phyloP scores from a whole-genome alignment of 2,888 invertebrate species.

The Glyphotaelius pellucidus region DNA sequence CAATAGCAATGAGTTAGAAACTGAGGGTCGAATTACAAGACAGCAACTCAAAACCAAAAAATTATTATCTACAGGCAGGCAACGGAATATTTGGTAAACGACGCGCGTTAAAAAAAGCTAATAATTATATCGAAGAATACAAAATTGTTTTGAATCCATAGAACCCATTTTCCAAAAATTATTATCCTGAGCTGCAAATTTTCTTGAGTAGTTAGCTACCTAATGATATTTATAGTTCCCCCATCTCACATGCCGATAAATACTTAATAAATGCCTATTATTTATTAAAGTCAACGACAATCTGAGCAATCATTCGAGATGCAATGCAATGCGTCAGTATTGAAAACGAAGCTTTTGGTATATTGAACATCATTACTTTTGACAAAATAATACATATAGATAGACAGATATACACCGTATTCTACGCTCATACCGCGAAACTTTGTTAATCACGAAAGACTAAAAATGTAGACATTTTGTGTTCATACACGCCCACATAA shows the following conservation, averaged over 20 bases:
- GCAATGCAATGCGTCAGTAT: neutral
- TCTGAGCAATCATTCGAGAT: neutral
- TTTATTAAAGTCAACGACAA: neutral
- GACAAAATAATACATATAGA: too few species aligned
- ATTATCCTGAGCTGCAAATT: too few species aligned
- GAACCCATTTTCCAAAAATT: too few species aligned
- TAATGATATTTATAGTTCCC: neutral
- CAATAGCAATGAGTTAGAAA: constrained; percentile 45
- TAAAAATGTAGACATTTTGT: too few species aligned
- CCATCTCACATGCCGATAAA: neutral
- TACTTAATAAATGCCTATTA: neutral
- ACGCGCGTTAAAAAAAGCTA: too few species aligned
- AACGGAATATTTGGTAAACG: neutral
- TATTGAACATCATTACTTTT: neutral
- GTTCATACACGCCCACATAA: too few species aligned
- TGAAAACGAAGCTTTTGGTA: neutral
- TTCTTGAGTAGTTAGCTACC: neutral
- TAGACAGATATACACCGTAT: too few species aligned
- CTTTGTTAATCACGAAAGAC: too few species aligned
- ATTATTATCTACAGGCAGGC: neutral
- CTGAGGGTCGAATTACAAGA: constrained; percentile 32
- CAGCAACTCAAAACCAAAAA: neutral
- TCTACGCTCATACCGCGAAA: too few species aligned
- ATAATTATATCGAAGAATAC: neutral
- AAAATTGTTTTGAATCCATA: neutral